Conservation (phyloP, 2,888 invertebrate genomes). For the Orthosia cruda region DNA sequence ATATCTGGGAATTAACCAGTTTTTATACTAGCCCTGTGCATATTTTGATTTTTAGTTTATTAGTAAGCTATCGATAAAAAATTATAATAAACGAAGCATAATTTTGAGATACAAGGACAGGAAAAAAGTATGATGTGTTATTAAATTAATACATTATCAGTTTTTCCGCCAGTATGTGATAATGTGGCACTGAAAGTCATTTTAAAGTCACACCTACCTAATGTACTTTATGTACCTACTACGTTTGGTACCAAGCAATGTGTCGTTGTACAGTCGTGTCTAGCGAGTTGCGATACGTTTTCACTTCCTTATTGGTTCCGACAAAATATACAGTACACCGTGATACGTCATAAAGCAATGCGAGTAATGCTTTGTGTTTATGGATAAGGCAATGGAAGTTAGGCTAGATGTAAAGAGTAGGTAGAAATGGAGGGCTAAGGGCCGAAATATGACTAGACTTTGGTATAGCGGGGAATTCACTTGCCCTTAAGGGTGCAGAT, state of each 20-base stretch:
- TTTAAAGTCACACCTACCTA: conserved; percentile 14
- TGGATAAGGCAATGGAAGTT: conserved; percentile 27
- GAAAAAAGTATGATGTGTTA: no score
- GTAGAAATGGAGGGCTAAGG: conserved; percentile 13
- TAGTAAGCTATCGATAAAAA: not conserved
- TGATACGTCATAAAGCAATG: conserved; percentile 29
- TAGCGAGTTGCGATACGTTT: conserved; percentile 58
- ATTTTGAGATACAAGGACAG: not conserved
- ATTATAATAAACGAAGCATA: no score
- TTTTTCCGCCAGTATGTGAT: not conserved
- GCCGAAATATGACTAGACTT: not conserved
- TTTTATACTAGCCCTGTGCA: not conserved
- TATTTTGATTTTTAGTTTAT: not conserved
- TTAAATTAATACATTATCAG: conserved; percentile 9
- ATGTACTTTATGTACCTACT: not conserved
- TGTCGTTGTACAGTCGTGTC: conserved; percentile 14
- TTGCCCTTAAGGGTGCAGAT: no score
- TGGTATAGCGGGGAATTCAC: no score
- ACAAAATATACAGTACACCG: conserved; percentile 45
- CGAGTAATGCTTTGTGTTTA: conserved; percentile 22
- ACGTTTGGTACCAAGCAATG: not conserved
- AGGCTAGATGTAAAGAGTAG: not conserved
- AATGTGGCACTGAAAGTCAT: not conserved
- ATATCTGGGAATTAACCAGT: not conserved
- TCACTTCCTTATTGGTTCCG: conserved; percentile 72